Conservation (phyloP, 2,888 invertebrate species). For the Nomada lathburiana region DNA sequence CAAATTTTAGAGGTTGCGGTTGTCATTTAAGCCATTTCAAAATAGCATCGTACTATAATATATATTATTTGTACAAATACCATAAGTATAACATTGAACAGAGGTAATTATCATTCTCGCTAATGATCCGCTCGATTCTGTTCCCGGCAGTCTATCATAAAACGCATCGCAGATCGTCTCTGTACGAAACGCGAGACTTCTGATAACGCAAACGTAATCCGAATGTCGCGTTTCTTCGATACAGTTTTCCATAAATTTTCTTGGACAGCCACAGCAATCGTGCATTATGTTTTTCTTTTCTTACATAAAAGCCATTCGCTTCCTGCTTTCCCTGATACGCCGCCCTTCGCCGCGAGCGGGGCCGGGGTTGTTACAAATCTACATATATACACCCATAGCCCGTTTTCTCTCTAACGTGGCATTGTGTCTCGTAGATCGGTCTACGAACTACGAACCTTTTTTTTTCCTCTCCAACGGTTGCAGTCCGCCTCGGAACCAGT, state of each 20-base stretch:
- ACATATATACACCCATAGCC: conserved; percentile 20
- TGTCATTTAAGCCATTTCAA: too few relatives aligned
- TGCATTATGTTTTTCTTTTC: conserved; percentile 36
- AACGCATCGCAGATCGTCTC: neutral
- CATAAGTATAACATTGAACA: too few relatives aligned
- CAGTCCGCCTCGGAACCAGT: conserved; percentile 69
- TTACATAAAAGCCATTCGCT: conserved; percentile 36
- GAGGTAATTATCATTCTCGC: too few relatives aligned
- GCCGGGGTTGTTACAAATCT: conserved; percentile 35
- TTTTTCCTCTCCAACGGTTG: conserved; percentile 38
- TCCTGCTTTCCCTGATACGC: conserved; percentile 44
- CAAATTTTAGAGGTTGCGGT: neutral
- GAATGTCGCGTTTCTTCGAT: neutral
- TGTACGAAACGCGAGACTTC: neutral
- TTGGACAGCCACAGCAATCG: neutral
- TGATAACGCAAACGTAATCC: neutral
- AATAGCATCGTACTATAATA: too few relatives aligned
- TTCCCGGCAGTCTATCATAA: neutral
- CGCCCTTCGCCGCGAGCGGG: conserved; percentile 14
- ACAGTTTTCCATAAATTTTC: conserved; percentile 19
- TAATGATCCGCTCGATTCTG: neutral
- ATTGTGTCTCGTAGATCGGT: conserved; percentile 67
- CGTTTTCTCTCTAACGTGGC: conserved; percentile 65
- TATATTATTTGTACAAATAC: too few relatives aligned
- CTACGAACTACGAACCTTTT: conserved; percentile 41